These are phyloP conservation scores for Eilema caniola DNA, from an alignment of 2,888 invertebrate species.

Conservation along the genomic window DNA sequence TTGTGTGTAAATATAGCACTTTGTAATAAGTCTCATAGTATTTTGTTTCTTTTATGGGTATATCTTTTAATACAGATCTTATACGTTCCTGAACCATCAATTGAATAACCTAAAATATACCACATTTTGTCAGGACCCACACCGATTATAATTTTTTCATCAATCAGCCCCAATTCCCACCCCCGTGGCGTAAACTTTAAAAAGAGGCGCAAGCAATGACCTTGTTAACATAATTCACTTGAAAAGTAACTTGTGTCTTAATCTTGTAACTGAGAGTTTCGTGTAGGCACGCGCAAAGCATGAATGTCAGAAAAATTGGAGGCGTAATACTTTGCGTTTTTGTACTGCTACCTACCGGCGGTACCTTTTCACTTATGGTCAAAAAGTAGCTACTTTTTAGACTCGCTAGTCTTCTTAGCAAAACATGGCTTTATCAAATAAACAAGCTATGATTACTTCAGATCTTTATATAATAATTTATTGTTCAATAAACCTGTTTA, in stretches of 20 bases:
- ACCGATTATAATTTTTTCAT: slow-evolving; percentile 36
- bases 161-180: slow-evolving; percentile 40
- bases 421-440: too few relatives aligned
- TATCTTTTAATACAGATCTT: neutral
- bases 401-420: too few relatives aligned
- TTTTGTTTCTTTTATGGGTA: too few relatives aligned
- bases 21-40: too few relatives aligned
- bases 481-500: too few relatives aligned
- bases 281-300: slow-evolving; percentile 21
- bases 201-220: slow-evolving; percentile 35
- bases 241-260: slow-evolving; percentile 43
- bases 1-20: too few relatives aligned
- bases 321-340: slow-evolving; percentile 5
- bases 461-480: too few relatives aligned
- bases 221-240: slow-evolving; percentile 44
- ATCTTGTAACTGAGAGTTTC: slow-evolving; percentile 41
- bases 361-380: too few relatives aligned
- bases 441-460: too few relatives aligned
- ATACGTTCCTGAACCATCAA: neutral
- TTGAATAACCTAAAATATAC: neutral
- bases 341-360: too few relatives aligned
- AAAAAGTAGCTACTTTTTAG: too few relatives aligned
- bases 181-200: slow-evolving; percentile 27
- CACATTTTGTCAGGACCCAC: slow-evolving; percentile 9
- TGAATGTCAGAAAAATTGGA: slow-evolving; percentile 18